Evolutionary conservation across 2,888 invertebrate species (phyloP), one percentile per base, ranked within the genome.

Genomic region (Ectemnius lituratus): DNA sequence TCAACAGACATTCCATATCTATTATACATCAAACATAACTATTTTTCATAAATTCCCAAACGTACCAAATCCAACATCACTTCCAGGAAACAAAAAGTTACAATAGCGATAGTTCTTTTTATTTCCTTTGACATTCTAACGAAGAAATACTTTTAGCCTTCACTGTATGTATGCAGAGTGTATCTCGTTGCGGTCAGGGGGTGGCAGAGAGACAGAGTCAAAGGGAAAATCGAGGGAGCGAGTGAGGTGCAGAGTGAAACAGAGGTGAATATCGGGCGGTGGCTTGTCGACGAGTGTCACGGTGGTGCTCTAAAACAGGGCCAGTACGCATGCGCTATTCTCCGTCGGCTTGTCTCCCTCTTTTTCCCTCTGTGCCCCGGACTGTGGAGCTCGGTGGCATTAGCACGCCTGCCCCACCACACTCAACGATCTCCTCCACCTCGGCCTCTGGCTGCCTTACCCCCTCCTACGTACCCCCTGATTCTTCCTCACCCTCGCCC

Each of bases 241-340:
- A 52, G 52, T 2, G 52, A 14, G 52, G 1, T 2, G 6, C 1
- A 52, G 47, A 16, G 52, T 84, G 85, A 67, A 49, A 75, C 73
- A 69, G 75, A 65, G 80, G 70, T 83, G 83, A 23, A 23, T 83
- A 84, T 85, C 89, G 91, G 89, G 92, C 87, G 92, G 93, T 93
- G 92, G 93, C 91, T 84, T 81, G 80, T 70, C 78, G 78, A 69
- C 78, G 83, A 86, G 81, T 87, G 87, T 87, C 85, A 83, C 83
- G 88, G 83, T 80, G 81, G 79, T 74, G 79, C 78, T 79, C 81
- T 84, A 86, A 88, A 89, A 89, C 88, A 86, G 86, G 87, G 86
- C 82, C 87, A 82, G 69, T 80, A 88, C 89, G 88, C 89, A 88
- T 88, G 88, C 88, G 89, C 81, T 71, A 71, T 77, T 78, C 81